Base-by-base conservation (phyloP, 2,888 invertebrate species). In the Chorisops tibialis region DNA sequence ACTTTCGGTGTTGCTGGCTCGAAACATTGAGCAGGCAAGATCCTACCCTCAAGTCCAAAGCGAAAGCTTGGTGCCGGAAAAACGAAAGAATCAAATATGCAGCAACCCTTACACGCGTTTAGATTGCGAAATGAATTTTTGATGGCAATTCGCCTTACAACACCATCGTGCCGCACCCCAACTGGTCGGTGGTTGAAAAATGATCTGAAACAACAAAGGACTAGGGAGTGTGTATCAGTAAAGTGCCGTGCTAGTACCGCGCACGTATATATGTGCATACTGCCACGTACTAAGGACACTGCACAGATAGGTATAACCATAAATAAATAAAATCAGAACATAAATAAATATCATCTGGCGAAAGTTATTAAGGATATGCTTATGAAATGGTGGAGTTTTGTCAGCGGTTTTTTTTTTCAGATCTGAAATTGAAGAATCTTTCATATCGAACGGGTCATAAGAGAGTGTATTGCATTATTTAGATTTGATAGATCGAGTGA, bases 121-220 rank as follows among this genome's bases (percentile, higher is more conserved):
- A 78, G 77, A 78, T 78, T 78, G 75, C 74, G 71, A 74, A 74
- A 76, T 78, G 74, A 77, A 78, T 78, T 74, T 77, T 78, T 78
- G 66, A 75, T 75, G 30, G 14, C 48, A 21, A 22, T 22, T 12
- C 48, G 21, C 24, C 21, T 22, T 19, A 47, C 47, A 47, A 47
- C 16, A n/a, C 41, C 4, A 24, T 51, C 56, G 30, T 45, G 30
- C 18, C 43, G 35, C 56, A 56, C 56, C 56, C 56, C 35, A 56
- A 56, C 56, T 56, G 56, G 43, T 43, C 45, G 56, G 30, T 43
- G 18, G 12, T 43, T 56, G 56, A 56, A 56, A 56, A 56, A 56
- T 56, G 56, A 56, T 56, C 56, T 30, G 56, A 56, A 56, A 56
- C 24, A 56, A 45, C 56, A 30, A n/a, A n/a, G n/a, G 14, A 14